Evolutionary conservation across 2,113 vertebrate genomes (phyloP), one percentile per base, ranked within the genome.

Genomic region (Amia ocellicauda): DNA sequence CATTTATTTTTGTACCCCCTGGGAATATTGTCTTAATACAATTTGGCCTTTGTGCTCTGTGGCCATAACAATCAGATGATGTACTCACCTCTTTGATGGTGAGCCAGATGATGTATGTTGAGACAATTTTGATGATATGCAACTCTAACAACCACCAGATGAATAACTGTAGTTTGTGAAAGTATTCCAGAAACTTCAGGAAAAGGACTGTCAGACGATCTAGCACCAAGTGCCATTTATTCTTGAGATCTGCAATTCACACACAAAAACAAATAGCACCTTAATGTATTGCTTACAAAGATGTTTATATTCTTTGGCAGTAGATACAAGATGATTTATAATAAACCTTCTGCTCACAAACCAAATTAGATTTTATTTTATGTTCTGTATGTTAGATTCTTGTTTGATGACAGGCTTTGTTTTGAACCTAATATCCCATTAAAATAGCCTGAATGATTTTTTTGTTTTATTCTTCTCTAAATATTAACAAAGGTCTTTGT

Each of bases 101-200:
- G 40, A 98, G 87, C 89, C 95, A 86, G 69, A 99, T 91, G 50
- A 99, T 94, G 73, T 94, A 99, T 3, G 94, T 95, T 0, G 96
- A 92, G 40, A 99, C 91, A 0, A 99, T 95, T 81, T 99, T 99
- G 87, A 98, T 92, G 79, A 99, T 92, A 73, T 99, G 95, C 68
- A 99, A 80, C 80, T 99, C 97, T 83, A 99, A 81, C 56, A 98
- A 75, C 96, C 97, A 98, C 97, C 97, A 99, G 73, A 93, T 86
- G 58, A 98, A 94, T 53, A 98, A 88, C 83, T 99, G 97, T 77
- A 99, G 83, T 69, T 95, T 96, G 80, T 98, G 93, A 70, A 99
- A 94, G 63, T 92, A 94, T 75, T 99, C 94, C 80, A 99, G 82
- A 79, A 98, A 97, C 79, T 97, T 95, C 75, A 99, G 80, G 79